Conservation (phyloP, 1,140 invertebrate species). For the Brachionus asplanchnoidis region DNA sequence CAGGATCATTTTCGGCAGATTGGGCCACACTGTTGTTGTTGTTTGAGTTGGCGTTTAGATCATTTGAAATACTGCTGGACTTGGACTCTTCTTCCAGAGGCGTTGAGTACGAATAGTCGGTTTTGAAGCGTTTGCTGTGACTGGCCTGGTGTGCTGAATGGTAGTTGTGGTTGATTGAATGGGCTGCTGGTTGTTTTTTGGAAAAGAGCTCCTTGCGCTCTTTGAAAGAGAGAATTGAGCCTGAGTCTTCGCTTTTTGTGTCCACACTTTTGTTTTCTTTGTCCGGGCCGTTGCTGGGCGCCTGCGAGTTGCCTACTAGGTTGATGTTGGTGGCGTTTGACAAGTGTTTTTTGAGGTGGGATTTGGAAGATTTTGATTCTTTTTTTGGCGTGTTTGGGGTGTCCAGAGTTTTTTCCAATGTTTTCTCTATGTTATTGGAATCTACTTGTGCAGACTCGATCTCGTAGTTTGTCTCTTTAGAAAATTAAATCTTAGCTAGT, state of each 20-base stretch:
- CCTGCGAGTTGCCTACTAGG: neutral
- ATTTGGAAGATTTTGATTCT: neutral
- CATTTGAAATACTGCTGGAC: neutral
- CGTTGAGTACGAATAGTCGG: neutral
- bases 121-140: neutral
- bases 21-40: neutral
- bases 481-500: neutral
- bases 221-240: neutral
- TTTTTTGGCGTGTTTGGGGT: neutral
- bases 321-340: slow-evolving; percentile 3
- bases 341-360: neutral
- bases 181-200: neutral
- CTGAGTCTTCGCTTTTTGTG: neutral
- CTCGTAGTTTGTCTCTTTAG: neutral
- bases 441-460: neutral
- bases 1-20: neutral
- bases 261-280: slow-evolving; percentile 22
- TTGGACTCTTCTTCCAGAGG: neutral
- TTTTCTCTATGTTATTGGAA: too few species aligned
- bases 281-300: neutral
- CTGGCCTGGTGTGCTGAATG: neutral
- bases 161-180: neutral
- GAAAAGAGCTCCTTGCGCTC: slow-evolving; percentile 33
- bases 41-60: neutral
- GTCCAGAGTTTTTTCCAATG: neutral